Conservation (phyloP, 2,797 vertebrate genomes). For the Enteromius mattozi region DNA sequence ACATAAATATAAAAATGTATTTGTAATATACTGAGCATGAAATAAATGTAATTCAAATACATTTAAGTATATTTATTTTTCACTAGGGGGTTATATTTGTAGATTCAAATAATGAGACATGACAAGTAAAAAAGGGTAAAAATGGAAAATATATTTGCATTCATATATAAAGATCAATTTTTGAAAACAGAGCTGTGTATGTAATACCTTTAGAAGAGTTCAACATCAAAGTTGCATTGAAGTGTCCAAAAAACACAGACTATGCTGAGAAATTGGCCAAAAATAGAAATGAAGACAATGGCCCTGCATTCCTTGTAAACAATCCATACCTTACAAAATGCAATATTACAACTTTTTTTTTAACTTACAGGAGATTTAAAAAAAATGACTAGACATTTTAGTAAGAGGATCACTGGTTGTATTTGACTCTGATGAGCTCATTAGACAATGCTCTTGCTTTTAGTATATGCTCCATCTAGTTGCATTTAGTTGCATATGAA, state of each 20-base stretch:
- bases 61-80: too few species aligned
- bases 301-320: neutral
- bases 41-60: too few species aligned
- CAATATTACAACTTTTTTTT: neutral
- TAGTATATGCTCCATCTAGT: neutral
- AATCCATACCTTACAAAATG: neutral
- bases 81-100: neutral
- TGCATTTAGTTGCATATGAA: neutral
- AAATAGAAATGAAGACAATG: neutral
- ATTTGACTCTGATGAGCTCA: slow-evolving; percentile 18
- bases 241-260: neutral
- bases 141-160: slow-evolving; percentile 3
- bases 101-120: neutral
- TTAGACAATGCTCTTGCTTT: neutral
- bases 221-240: neutral
- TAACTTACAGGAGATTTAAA: neutral
- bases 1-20: too few species aligned
- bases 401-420: slow-evolving; percentile 35
- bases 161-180: neutral
- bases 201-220: neutral
- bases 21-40: too few species aligned
- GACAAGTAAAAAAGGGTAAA: neutral
- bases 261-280: neutral
- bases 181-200: neutral
- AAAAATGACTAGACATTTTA: slow-evolving; percentile 18